Evolutionary conservation across 2,888 invertebrate species (phyloP), one percentile per base, ranked within the genome.

Genomic region (Hemistola chrysoprasaria): DNA sequence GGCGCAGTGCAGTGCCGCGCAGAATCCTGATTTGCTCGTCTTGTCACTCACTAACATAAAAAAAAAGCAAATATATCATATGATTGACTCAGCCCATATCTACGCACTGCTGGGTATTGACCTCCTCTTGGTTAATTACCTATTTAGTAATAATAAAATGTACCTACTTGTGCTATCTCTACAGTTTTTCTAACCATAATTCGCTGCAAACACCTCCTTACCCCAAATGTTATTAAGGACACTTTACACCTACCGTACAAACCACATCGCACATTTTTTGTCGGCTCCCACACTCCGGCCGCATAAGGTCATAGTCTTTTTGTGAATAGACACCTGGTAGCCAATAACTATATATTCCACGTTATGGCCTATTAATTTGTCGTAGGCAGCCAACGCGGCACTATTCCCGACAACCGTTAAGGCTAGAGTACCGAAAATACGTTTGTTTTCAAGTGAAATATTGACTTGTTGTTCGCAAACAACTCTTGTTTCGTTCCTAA

Each of bases 281-380:
- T 29, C 6, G 8, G n/a, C 1, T 26, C 34, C 32, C 29, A 32
- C 30, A n/a, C 8, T 8, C 25, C 11, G 9, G 25, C 40, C 30
- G 35, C 36, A 30, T 39, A 36, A 40, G 44, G 32, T 37, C 16
- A 5, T 35, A 20, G 21, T 35, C 52, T 55, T 55, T 55, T 55
- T 55, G 46, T 33, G 38, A 38, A 47, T 46, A 52, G 48, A 55
- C 52, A 55, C 55, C 55, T 55, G 55, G 52, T 47, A 44, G 52
- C 61, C 73, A 70, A 72, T 76, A 71, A 62, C 75, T 60, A 71
- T 78, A 76, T 68, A 71, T 78, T 54, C 59, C 62, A 60, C 59
- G 71, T 69, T 74, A 77, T 72, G 54, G 74, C 62, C 78, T 65
- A 78, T 77, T 75, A 72, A 73, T 78, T 74, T 75, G 71, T 70